Evolutionary conservation across 2,888 invertebrate species (phyloP).

Genomic region (Andrena fulva): DNA sequence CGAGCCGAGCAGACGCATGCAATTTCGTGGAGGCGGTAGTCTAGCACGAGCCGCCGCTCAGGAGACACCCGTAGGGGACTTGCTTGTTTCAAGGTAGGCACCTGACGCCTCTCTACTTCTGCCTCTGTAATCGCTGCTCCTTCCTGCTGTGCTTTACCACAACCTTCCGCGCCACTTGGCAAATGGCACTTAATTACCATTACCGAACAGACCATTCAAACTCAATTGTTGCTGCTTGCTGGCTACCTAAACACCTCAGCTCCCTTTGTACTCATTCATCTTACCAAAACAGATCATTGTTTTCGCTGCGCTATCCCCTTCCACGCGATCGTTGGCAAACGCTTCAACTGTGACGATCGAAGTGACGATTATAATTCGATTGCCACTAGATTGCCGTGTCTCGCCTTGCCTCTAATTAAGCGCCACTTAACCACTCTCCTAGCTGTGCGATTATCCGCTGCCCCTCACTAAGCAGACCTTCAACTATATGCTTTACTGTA

Average conservation of each 20-base stretch:
- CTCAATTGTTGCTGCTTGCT: too few relatives aligned
- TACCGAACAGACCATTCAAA: too few relatives aligned
- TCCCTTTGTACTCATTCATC: too few relatives aligned
- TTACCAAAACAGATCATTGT: too few relatives aligned
- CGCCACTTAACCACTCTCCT: too few relatives aligned
- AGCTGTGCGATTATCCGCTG: background rate
- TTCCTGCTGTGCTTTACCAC: background rate
- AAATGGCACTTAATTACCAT: background rate
- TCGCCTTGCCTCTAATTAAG: too few relatives aligned
- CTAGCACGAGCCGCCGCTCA: conserved; percentile 83
- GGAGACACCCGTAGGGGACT: conserved; percentile 81
- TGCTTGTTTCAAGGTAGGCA: conserved; percentile 78
- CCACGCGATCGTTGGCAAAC: too few relatives aligned
- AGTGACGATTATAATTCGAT: too few relatives aligned
- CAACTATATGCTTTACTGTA: background rate
- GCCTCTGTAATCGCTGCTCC: background rate
- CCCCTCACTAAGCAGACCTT: background rate
- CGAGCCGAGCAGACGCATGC: conserved; percentile 68
- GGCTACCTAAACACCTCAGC: too few relatives aligned
- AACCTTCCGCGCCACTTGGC: background rate
- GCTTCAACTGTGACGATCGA: too few relatives aligned
- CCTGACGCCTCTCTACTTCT: conserved; percentile 18
- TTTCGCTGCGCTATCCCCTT: too few relatives aligned
- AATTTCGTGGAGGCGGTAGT: conserved; percentile 78
- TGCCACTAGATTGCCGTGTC: too few relatives aligned